A percentile compares a stretch with the other conserved stretches of the same genome.
Evolutionary conservation across 2,888 invertebrate genomes (phyloP).

Genomic region (Phaonia tiefii): DNA sequence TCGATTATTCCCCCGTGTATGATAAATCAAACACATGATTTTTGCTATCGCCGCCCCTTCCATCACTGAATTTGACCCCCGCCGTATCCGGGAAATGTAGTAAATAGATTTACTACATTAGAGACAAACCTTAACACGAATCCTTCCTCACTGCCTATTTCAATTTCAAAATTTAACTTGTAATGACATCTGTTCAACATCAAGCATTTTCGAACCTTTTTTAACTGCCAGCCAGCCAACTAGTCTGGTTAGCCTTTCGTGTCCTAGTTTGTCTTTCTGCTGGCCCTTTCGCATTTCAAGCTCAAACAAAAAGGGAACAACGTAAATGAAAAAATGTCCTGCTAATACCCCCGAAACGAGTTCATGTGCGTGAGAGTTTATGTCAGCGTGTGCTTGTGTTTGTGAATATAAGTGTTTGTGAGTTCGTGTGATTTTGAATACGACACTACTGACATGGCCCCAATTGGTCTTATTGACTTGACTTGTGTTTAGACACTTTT

Average conservation of each 20-base stretch:
- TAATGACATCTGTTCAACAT: conserved; percentile 27
- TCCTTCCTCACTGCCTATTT: not conserved
- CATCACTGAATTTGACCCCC: no score
- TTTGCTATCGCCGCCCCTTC: not conserved
- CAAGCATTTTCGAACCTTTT: conserved; percentile 17
- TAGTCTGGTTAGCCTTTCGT: conserved; percentile 27
- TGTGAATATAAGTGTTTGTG: conserved; percentile 19
- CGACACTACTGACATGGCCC: conserved; percentile 38
- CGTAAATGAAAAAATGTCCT: not conserved
- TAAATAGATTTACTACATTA: conserved; percentile 29
- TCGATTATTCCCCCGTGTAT: no score
- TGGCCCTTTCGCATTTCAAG: not conserved
- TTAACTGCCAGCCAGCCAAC: conserved; percentile 9
- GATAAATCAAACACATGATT: no score
- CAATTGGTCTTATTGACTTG: conserved; percentile 55
- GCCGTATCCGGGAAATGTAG: not conserved
- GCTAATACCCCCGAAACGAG: not conserved
- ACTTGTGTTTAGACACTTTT: conserved; percentile 47
- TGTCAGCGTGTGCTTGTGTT: not conserved
- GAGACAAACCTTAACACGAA: not conserved
- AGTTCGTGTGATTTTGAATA: conserved; percentile 12
- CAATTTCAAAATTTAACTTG: not conserved
- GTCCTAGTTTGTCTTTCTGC: conserved; percentile 14
- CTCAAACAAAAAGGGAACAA: not conserved
- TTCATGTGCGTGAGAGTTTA: not conserved